Evolutionary conservation across 2,113 vertebrate species (phyloP).

Genomic region (Toxotes chatareus): DNA sequence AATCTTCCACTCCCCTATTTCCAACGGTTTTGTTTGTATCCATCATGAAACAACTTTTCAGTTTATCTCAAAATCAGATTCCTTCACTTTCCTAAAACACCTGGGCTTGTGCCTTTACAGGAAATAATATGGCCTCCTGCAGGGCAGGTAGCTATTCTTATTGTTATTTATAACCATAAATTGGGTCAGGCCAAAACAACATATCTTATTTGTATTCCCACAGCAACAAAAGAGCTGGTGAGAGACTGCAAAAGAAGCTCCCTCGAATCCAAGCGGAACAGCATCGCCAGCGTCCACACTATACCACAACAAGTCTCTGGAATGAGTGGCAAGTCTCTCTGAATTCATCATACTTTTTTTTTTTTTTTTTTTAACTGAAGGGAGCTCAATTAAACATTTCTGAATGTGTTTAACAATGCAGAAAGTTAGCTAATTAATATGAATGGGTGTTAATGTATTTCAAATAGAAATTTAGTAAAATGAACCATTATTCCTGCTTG

Average conservation of each 20-base stretch:
- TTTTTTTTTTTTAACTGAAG: neutral
- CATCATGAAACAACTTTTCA: conserved; percentile 81
- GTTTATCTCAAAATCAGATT: conserved; percentile 5
- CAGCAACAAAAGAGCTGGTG: conserved; percentile 69
- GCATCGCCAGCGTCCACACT: conserved; percentile 64
- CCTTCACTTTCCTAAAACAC: conserved; percentile 46
- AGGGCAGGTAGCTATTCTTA: conserved; percentile 66
- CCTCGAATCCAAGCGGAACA: conserved; percentile 69
- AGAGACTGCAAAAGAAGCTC: conserved; percentile 78
- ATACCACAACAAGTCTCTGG: conserved; percentile 26
- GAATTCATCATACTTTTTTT: neutral
- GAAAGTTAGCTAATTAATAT: neutral
- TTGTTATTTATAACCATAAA: conserved; percentile 82
- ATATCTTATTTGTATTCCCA: conserved; percentile 78
- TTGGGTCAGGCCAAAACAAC: conserved; percentile 80
- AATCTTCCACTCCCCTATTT: neutral
- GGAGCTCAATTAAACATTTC: neutral
- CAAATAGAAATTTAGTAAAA: neutral
- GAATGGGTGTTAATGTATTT: neutral
- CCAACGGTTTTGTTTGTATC: neutral
- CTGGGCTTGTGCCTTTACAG: conserved; percentile 56
- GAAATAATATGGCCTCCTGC: conserved; percentile 47
- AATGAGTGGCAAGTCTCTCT: conserved; percentile 68
- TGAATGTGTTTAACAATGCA: neutral
- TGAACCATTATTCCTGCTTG: neutral